Evolutionary conservation across 2,113 vertebrate species (phyloP).

Genomic region (Indicator maculatus): DNA sequence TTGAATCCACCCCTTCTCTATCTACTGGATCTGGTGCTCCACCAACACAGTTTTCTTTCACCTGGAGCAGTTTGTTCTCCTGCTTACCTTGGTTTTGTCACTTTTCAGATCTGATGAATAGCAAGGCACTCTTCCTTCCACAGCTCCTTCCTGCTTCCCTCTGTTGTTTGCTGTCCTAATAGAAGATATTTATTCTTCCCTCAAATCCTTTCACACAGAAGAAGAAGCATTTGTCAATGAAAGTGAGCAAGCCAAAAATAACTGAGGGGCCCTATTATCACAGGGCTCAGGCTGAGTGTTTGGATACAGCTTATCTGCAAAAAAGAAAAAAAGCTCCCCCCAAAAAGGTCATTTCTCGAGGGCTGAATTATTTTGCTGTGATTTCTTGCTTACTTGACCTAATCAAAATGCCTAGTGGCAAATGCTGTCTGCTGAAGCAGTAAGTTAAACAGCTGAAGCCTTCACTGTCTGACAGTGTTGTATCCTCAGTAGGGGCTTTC

Average conservation of each 20-base stretch:
- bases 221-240: background rate
- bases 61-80: background rate
- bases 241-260: background rate
- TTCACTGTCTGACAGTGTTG: background rate
- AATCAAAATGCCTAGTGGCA: slow-evolving; percentile 25
- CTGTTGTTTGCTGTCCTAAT: background rate
- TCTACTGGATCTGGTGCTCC: background rate
- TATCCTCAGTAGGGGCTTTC: background rate
- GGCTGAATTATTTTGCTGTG: background rate
- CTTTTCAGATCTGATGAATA: background rate
- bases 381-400: slow-evolving; percentile 40
- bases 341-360: background rate
- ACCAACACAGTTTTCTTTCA: background rate
- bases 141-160: background rate
- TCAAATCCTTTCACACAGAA: background rate
- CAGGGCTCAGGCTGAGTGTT: background rate
- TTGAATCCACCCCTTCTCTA: too few species aligned
- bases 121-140: background rate
- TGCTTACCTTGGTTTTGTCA: background rate
- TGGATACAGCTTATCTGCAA: background rate
- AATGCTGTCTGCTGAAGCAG: background rate
- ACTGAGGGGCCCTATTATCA: background rate
- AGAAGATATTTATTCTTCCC: background rate
- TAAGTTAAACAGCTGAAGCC: slow-evolving; percentile 33
- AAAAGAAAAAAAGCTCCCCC: background rate